phyloP scores from a whole-genome alignment of 2,888 invertebrate genomes.

The Opisthograptis luteolata region DNA sequence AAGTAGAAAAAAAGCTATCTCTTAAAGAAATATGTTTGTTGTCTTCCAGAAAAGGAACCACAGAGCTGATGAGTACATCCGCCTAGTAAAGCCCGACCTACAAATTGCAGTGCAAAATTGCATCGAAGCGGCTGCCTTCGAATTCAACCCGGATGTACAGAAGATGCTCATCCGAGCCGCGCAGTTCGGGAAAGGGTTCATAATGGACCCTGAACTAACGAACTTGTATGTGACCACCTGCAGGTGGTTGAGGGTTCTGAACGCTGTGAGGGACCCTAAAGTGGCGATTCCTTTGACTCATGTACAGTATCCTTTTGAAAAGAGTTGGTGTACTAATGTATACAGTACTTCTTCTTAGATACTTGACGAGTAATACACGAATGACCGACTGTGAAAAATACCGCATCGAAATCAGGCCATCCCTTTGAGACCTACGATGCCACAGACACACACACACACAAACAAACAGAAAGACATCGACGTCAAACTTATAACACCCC shows the following conservation, averaged over 20 bases:
- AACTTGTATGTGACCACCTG: constrained; percentile 94
- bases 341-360: too few species aligned
- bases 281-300: constrained; percentile 96
- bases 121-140: constrained; percentile 96
- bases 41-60: constrained; percentile 90
- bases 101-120: constrained; percentile 94
- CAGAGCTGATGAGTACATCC: constrained; percentile 96
- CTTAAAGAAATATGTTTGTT: constrained; percentile 16
- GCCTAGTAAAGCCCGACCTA: constrained; percentile 92
- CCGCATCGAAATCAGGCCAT: too few species aligned
- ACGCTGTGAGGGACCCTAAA: constrained; percentile 92
- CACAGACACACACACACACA: too few species aligned
- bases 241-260: constrained; percentile 93
- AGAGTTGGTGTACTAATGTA: neutral
- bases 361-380: too few species aligned
- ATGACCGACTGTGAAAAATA: too few species aligned
- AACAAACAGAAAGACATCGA: too few species aligned
- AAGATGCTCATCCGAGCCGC: constrained; percentile 96
- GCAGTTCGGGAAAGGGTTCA: constrained; percentile 97
- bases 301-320: constrained; percentile 90
- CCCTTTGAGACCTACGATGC: too few species aligned
- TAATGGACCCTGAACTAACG: constrained; percentile 88
- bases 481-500: too few species aligned
- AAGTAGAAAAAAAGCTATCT: neutral
- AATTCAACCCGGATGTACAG: constrained; percentile 93